Evolutionary conservation across 2,113 vertebrate genomes (phyloP).

Genomic region (Melanerpes formicivorus): DNA sequence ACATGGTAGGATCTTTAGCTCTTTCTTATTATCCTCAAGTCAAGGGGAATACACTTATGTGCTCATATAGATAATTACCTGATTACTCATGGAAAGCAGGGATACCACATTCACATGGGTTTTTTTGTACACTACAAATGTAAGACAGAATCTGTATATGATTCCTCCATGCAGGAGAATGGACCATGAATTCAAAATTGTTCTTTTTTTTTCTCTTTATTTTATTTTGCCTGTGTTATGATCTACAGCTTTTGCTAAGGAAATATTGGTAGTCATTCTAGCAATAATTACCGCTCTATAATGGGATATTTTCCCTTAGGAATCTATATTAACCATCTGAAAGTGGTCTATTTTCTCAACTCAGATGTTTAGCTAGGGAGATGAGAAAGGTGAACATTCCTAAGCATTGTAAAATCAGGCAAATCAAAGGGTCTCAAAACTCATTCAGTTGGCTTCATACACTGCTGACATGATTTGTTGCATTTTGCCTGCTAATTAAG

Average conservation of each 20-base stretch:
- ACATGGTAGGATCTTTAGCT: not conserved
- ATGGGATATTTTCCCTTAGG: not conserved
- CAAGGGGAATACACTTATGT: not conserved
- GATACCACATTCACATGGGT: not conserved
- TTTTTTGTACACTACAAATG: too few relatives aligned
- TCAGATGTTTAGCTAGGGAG: not conserved
- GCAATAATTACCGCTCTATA: not conserved
- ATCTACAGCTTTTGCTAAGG: not conserved
- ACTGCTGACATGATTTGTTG: not conserved
- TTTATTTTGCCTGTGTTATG: not conserved
- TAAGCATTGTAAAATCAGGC: not conserved
- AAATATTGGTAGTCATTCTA: constrained; percentile 10
- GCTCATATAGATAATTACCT: not conserved
- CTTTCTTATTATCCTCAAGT: not conserved
- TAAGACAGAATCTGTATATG: too few relatives aligned
- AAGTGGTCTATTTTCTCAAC: not conserved
- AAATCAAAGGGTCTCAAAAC: not conserved
- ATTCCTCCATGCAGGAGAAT: too few relatives aligned
- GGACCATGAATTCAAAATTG: too few relatives aligned
- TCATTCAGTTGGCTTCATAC: not conserved
- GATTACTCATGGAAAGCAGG: not conserved
- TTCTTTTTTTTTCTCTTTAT: not conserved
- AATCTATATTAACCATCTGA: not conserved
- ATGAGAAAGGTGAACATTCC: not conserved
- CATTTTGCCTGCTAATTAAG: not conserved